A percentile compares a stretch with the other conserved stretches of the same genome.
phyloP scores from a whole-genome alignment of 2,888 invertebrate species.

The Lottia gigantea region DNA sequence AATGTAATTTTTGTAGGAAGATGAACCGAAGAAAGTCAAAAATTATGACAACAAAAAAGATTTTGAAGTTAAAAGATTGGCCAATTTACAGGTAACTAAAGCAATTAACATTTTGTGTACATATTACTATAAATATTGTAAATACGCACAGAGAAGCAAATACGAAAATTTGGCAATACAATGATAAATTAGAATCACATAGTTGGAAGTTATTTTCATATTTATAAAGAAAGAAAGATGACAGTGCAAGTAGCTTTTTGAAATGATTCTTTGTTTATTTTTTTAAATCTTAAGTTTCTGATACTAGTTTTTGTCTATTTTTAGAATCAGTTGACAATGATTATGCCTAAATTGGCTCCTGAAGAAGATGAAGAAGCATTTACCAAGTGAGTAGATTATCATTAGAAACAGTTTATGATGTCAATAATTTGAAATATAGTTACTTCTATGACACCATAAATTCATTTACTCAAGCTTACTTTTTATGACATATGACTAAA shows the following conservation, averaged over 20 bases:
- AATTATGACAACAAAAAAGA: conserved; percentile 57
- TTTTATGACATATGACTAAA: too few relatives aligned
- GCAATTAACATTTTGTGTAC: too few relatives aligned
- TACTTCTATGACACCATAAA: too few relatives aligned
- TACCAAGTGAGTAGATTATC: conserved; percentile 33
- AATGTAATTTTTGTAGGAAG: conserved; percentile 37
- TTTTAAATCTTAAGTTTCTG: conserved; percentile 6
- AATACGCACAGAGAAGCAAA: too few relatives aligned
- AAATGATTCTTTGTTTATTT: neutral
- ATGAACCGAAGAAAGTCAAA: conserved; percentile 53
- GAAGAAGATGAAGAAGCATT: conserved; percentile 47
- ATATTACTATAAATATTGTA: too few relatives aligned
- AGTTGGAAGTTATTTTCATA: too few relatives aligned
- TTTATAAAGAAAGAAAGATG: too few relatives aligned
- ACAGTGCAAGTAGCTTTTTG: neutral
- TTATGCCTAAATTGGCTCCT: conserved; percentile 53
- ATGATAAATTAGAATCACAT: too few relatives aligned
- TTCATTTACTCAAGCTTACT: too few relatives aligned
- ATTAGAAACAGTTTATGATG: too few relatives aligned
- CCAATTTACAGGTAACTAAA: conserved; percentile 44
- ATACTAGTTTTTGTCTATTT: conserved; percentile 18
- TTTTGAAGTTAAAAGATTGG: conserved; percentile 49
- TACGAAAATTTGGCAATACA: too few relatives aligned
- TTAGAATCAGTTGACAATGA: conserved; percentile 47
- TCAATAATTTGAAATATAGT: too few relatives aligned